Evolutionary conservation across 2,797 vertebrate genomes (phyloP).

Genomic region (Acanthopagrus latus): DNA sequence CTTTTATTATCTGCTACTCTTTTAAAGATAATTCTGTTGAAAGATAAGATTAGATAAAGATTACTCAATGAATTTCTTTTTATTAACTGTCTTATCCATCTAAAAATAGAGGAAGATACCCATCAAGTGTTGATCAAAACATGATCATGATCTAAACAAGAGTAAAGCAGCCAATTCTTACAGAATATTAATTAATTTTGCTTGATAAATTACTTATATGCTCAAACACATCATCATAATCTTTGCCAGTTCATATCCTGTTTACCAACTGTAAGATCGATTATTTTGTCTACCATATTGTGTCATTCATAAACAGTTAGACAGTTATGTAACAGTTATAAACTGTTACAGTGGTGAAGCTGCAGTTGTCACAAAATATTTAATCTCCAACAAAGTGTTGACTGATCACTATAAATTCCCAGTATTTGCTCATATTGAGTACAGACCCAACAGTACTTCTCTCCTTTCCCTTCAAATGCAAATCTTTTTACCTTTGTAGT

Average conservation of each 20-base stretch:
- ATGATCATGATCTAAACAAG: background rate
- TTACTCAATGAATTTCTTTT: no score
- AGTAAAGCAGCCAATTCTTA: background rate
- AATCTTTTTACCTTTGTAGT: background rate
- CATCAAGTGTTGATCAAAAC: no score
- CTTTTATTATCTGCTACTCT: background rate
- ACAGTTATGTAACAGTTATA: no score
- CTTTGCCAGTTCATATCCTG: no score
- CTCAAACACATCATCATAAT: no score
- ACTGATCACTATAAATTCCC: background rate
- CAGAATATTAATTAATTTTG: no score
- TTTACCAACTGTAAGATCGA: no score
- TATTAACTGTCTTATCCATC: no score
- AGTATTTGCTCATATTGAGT: background rate
- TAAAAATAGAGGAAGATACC: background rate
- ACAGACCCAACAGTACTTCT: background rate
- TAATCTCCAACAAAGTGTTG: background rate
- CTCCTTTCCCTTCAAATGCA: background rate
- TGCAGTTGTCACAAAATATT: background rate
- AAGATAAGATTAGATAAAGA: no score
- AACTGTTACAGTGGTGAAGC: no score
- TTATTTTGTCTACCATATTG: background rate
- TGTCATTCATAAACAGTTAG: background rate
- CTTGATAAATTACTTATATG: no score
- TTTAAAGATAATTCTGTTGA: no score